Evolutionary conservation across 2,888 invertebrate genomes (phyloP), one percentile per base, ranked within the genome.

Genomic region (Mactromeris polynyma): DNA sequence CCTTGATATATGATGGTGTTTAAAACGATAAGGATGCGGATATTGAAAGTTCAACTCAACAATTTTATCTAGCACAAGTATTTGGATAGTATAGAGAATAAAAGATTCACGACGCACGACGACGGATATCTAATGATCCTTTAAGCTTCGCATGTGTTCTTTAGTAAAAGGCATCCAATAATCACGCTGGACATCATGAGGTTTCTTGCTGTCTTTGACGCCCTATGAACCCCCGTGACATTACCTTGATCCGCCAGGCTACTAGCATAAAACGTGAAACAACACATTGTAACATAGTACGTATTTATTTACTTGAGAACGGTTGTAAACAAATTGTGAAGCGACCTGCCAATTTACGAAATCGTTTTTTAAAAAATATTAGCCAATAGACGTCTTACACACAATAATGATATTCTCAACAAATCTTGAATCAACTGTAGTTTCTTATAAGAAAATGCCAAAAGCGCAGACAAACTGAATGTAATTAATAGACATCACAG

Each of bases 101-200:
- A n/a, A n/a, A n/a, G n/a, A n/a, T n/a, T n/a, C n/a, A n/a, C n/a
- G n/a, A n/a, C n/a, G n/a, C n/a, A n/a, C n/a, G n/a, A n/a, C n/a
- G n/a, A n/a, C n/a, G n/a, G n/a, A n/a, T n/a, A n/a, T n/a, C n/a
- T n/a, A n/a, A n/a, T n/a, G n/a, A n/a, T n/a, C n/a, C n/a, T n/a
- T n/a, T n/a, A n/a, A n/a, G n/a, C n/a, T n/a, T n/a, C n/a, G n/a
- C n/a, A n/a, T n/a, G n/a, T n/a, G n/a, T n/a, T n/a, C n/a, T n/a
- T n/a, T n/a, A n/a, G n/a, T n/a, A n/a, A 38, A 42, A 83, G 58
- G 17, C 80, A 31, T 40, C 87, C 87, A 46, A 87, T 54, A 2
- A 87, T 46, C 2, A 87, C 36, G 51, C 87, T 87, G 14, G 69
- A 77, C 17, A 87, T 83, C 83, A 87, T 79, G n/a, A 87, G 69